Conservation (phyloP, 2,888 invertebrate species). For the Pterostichus niger region DNA sequence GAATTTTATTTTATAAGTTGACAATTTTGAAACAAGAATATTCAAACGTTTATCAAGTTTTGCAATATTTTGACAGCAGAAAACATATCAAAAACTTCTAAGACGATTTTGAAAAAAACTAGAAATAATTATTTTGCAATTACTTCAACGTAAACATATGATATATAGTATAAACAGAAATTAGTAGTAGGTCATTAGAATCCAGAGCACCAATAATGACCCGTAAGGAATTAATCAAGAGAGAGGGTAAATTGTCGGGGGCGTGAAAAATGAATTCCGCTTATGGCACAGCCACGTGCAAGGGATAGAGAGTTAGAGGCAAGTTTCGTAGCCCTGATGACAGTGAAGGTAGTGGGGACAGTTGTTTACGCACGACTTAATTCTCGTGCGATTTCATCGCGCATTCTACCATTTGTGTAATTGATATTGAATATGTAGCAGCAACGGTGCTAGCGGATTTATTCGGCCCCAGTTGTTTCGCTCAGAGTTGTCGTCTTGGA, state of each 20-base stretch:
- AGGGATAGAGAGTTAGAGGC: too few species aligned
- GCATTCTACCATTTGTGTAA: constrained; percentile 65
- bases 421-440: constrained; percentile 67
- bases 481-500: too few species aligned
- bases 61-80: too few species aligned
- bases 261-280: constrained; percentile 45
- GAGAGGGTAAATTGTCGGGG: background rate
- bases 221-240: background rate
- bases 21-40: too few species aligned
- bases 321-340: constrained; percentile 1
- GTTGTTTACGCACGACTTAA: constrained; percentile 66
- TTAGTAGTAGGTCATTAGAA: background rate
- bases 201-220: background rate
- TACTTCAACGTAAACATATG: background rate
- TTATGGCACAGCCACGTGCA: background rate
- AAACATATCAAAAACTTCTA: too few species aligned
- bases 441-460: background rate
- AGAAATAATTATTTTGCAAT: too few species aligned
- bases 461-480: background rate
- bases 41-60: too few species aligned
- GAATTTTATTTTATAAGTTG: too few species aligned
- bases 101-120: too few species aligned
- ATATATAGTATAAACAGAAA: too few species aligned
- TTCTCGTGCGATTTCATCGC: constrained; percentile 59
- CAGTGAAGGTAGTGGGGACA: background rate